Evolutionary conservation across 2,888 invertebrate genomes (phyloP).

Genomic region (Miltochrista miniata): DNA sequence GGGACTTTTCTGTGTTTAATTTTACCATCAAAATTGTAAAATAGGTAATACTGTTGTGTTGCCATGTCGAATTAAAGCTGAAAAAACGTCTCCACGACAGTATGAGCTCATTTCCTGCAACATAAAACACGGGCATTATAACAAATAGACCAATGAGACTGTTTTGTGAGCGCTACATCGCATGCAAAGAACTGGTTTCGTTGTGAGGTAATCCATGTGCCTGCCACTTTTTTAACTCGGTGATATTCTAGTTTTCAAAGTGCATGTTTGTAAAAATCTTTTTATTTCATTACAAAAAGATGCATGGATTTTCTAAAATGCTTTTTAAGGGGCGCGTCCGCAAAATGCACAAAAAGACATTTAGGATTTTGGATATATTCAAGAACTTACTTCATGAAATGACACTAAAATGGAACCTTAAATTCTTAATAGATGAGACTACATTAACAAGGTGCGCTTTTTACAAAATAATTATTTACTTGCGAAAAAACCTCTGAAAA

Average conservation of each 20-base stretch:
- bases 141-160: slow-evolving; percentile 66
- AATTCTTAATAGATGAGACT: no score
- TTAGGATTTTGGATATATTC: no score
- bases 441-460: no score
- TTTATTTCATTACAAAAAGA: slow-evolving; percentile 6
- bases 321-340: no score
- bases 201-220: slow-evolving; percentile 57
- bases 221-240: slow-evolving; percentile 41
- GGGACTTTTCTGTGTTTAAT: slow-evolving; percentile 24
- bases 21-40: no score
- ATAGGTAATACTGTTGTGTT: slow-evolving; percentile 44
- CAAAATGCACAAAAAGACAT: no score
- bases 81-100: slow-evolving; percentile 51
- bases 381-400: no score
- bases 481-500: no score
- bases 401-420: no score
- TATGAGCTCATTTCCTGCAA: slow-evolving; percentile 64
- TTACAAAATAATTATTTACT: no score
- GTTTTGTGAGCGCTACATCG: slow-evolving; percentile 54
- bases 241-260: slow-evolving; percentile 14
- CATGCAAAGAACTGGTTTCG: slow-evolving; percentile 64
- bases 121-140: slow-evolving; percentile 60
- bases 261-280: slow-evolving; percentile 17
- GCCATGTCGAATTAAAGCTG: slow-evolving; percentile 50
- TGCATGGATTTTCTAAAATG: slow-evolving; percentile 15